Conservation (phyloP, 1,140 invertebrate genomes). For the Trichoplusia ni region DNA sequence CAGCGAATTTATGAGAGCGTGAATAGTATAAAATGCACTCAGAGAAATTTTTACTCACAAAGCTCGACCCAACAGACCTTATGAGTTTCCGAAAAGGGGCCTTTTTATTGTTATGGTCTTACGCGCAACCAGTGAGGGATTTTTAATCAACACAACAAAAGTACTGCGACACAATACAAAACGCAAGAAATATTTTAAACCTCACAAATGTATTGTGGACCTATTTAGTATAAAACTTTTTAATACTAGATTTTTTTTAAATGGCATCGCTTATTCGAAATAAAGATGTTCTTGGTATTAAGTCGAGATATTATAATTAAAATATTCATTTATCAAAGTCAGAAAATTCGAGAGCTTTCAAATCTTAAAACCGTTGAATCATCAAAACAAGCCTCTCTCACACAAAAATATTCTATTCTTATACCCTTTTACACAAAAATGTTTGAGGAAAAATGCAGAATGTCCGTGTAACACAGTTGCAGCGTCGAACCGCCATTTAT, state of each 20-base stretch:
- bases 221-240: no score
- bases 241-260: no score
- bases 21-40: constrained; percentile 13
- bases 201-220: neutral
- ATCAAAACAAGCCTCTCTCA: neutral
- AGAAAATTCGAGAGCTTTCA: no score
- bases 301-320: no score
- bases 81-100: constrained; percentile 19
- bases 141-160: constrained; percentile 11
- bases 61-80: neutral
- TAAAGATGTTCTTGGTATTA: no score
- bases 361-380: no score
- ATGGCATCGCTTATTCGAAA: no score
- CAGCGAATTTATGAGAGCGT: constrained; percentile 8
- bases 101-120: constrained; percentile 15
- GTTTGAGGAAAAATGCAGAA: constrained; percentile 23
- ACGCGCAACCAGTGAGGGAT: neutral
- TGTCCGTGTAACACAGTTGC: constrained; percentile 26
- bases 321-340: no score
- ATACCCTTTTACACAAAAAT: neutral
- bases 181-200: neutral
- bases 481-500: constrained; percentile 53
- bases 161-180: neutral
- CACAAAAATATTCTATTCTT: neutral
- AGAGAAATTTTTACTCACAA: constrained; percentile 15